Evolutionary conservation across 1,140 invertebrate species (phyloP), one percentile per base, ranked within the genome.

Genomic region (Condylostylus longicornis): DNA sequence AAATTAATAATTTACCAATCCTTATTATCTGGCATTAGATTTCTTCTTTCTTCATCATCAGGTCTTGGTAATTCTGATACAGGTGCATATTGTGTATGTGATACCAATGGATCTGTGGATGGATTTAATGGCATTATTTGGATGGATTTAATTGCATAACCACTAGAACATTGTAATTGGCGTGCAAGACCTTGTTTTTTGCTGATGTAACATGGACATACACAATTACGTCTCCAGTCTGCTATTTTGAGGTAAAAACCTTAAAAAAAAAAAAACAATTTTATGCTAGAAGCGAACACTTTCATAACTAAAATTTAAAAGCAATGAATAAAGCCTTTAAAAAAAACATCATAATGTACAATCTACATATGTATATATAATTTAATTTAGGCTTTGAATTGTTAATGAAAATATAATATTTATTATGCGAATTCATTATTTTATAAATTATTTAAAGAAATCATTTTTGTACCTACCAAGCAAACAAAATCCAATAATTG

Each of bases 51-150:
- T 42, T 66, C 63, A 37, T 75, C 73, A 41, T 74, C 71, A 12
- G 58, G 61, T 3, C 68, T 54, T 15, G 73, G 74, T n/a, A 75
- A 68, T 50, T 78, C 75, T 9, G 72, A 68, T 5, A 77, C 71
- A 1, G 74, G 74, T 29, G 70, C 73, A 58, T 78, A 77, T 58
- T 77, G 74, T 18, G 74, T 73, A 31, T 48, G 46, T 3, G 72
- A 67, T 22, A 78, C 74, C 35, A 77, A 58, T 17, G 75, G 67
- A 63, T 77, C 74, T n/a, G 74, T 77, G n/a, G 74, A 76, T 22
- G 74, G 74, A 63, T 75, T 76, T 33, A 69, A 49, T 31, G 61
- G 43, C 40, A 45, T 35, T 23, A 37, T 32, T 18, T 35, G 14
- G n/a, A n/a, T n/a, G n/a, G n/a, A n/a, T n/a, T n/a, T n/a, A 30